These are phyloP conservation scores for Pelusios castaneus DNA, from an alignment of 2,113 vertebrate genomes.

Conservation along the genomic window DNA sequence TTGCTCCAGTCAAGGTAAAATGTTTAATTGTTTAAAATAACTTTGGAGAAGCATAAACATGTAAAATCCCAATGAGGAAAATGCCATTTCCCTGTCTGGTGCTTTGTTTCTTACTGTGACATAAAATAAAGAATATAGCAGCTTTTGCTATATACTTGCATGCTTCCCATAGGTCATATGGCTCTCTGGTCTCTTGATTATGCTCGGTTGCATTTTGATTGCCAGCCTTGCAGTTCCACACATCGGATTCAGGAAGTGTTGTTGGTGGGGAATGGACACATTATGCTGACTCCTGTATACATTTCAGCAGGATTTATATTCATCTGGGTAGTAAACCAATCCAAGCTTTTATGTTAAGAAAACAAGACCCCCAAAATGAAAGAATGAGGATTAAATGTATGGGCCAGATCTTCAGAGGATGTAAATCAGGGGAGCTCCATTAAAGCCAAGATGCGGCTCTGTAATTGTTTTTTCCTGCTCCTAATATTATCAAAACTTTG, in stretches of 20 bases:
- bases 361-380: background rate
- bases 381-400: background rate
- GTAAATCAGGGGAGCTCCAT: background rate
- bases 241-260: background rate
- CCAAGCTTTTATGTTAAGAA: background rate
- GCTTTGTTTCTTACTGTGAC: conserved; percentile 2
- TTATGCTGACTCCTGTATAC: background rate
- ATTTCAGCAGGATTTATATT: conserved; percentile 16
- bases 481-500: background rate
- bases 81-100: background rate
- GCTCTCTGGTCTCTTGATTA: background rate
- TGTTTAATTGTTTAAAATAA: background rate
- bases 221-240: background rate
- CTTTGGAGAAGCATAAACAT: background rate
- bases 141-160: background rate
- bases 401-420: background rate
- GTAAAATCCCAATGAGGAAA: background rate
- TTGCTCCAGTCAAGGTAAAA: conserved; percentile 27
- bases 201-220: background rate
- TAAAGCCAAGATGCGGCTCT: background rate
- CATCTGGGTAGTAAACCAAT: background rate
- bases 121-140: background rate
- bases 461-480: background rate
- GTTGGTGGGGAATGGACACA: background rate
- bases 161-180: background rate